Percentiles rank a stretch among this genome's conserved stretches.
phyloP scores from a whole-genome alignment of 1,140 invertebrate species.

The Hycleus phaleratus region DNA sequence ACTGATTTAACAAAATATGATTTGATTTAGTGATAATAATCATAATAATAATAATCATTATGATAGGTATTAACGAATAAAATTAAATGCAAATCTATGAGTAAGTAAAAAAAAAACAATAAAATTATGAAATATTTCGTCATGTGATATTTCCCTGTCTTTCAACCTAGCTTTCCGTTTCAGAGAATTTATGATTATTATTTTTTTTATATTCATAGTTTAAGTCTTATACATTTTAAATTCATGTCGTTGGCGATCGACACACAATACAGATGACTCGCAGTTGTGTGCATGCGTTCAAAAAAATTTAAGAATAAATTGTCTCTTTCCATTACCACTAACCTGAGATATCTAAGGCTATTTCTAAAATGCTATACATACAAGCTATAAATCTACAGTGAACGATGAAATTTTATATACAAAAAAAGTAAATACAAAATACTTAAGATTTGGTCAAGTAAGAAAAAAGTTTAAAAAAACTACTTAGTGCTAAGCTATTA shows the following conservation, averaged over 20 bases:
- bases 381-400: slow-evolving; percentile 38
- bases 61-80: background rate
- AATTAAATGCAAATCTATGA: background rate
- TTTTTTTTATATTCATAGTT: background rate
- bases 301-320: slow-evolving; percentile 33
- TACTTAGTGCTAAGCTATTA: slow-evolving; percentile 38
- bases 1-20: no score
- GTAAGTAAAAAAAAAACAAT: background rate
- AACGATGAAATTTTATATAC: slow-evolving; percentile 38
- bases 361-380: slow-evolving; percentile 41
- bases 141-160: slow-evolving; percentile 3
- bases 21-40: no score
- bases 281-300: slow-evolving; percentile 37
- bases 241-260: slow-evolving; percentile 32
- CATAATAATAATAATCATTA: no score
- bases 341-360: slow-evolving; percentile 38
- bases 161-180: background rate
- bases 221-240: slow-evolving; percentile 4
- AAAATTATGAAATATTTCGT: background rate
- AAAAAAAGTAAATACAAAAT: slow-evolving; percentile 40
- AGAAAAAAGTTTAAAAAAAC: slow-evolving; percentile 16
- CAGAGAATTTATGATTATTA: no score
- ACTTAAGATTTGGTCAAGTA: slow-evolving; percentile 34
- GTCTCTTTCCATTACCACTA: slow-evolving; percentile 39
- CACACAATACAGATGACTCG: slow-evolving; percentile 40